phyloP scores from a whole-genome alignment of 2,888 invertebrate genomes.

The Frankliniella fusca region DNA sequence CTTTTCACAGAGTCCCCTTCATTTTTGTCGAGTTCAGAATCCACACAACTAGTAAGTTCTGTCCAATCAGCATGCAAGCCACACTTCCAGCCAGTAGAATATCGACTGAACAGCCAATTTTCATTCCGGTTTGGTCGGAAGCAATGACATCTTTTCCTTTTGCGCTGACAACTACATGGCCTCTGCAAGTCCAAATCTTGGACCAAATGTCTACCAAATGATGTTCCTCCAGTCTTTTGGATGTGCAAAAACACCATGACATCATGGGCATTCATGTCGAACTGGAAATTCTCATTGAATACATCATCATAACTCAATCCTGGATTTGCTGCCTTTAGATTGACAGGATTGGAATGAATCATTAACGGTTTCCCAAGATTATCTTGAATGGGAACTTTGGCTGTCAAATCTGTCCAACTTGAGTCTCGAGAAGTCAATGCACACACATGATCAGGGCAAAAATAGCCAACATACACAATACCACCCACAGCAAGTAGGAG shows the following conservation, averaged over 20 bases:
- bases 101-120: slow-evolving; percentile 96
- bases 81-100: slow-evolving; percentile 97
- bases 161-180: slow-evolving; percentile 88
- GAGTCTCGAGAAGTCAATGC: slow-evolving; percentile 40
- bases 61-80: slow-evolving; percentile 99
- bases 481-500: slow-evolving; percentile 77
- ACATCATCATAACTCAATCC: slow-evolving; percentile 82
- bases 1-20: slow-evolving; percentile 77
- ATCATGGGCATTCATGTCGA: slow-evolving; percentile 88
- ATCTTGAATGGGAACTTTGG: slow-evolving; percentile 44
- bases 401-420: slow-evolving; percentile 42
- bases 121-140: slow-evolving; percentile 88
- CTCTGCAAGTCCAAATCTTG: slow-evolving; percentile 87
- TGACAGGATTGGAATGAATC: slow-evolving; percentile 40
- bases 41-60: slow-evolving; percentile 88
- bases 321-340: slow-evolving; percentile 45
- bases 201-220: slow-evolving; percentile 94
- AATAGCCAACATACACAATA: slow-evolving; percentile 84
- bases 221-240: slow-evolving; percentile 98
- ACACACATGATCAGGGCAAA: slow-evolving; percentile 79
- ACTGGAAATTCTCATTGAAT: slow-evolving; percentile 79
- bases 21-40: slow-evolving; percentile 83
- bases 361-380: slow-evolving; percentile 52
- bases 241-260: slow-evolving; percentile 98
- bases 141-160: slow-evolving; percentile 85